Conservation (phyloP, 2,888 invertebrate genomes). For the Meganola albula region DNA sequence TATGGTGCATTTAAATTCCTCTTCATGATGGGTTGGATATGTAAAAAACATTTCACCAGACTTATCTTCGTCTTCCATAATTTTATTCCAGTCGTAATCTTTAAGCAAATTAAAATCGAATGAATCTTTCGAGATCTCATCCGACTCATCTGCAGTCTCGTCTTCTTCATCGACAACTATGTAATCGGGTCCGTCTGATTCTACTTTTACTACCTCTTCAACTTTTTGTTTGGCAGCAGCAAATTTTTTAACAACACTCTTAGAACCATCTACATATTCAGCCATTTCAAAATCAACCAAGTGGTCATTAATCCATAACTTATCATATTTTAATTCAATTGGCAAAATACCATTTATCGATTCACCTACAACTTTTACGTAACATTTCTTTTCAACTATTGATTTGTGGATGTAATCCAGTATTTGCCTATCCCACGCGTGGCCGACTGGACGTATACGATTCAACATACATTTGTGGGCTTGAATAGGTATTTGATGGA, state of each 20-base stretch:
- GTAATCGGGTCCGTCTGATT: constrained; percentile 53
- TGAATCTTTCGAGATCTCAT: constrained; percentile 34
- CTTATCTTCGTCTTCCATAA: constrained; percentile 45
- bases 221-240: constrained; percentile 22
- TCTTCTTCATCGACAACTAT: constrained; percentile 42
- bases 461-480: constrained; percentile 78
- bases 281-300: constrained; percentile 67
- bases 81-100: constrained; percentile 48
- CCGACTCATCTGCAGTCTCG: constrained; percentile 17
- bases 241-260: constrained; percentile 43
- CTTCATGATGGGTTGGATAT: constrained; percentile 34
- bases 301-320: constrained; percentile 64
- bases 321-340: constrained; percentile 54
- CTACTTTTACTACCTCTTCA: constrained; percentile 18
- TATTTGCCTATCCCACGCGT: constrained; percentile 67
- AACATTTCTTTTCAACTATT: constrained; percentile 77
- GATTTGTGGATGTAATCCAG: constrained; percentile 80
- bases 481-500: constrained; percentile 82
- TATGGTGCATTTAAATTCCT: constrained; percentile 50
- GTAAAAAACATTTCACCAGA: constrained; percentile 28
- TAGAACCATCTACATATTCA: constrained; percentile 49
- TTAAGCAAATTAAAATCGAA: constrained; percentile 32
- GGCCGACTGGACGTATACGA: constrained; percentile 45
- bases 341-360: constrained; percentile 45
- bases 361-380: constrained; percentile 61